Percentiles rank a stretch among this genome's conserved stretches.
Conservation (phyloP, 2,113 vertebrate genomes). For the Pipa parva region DNA sequence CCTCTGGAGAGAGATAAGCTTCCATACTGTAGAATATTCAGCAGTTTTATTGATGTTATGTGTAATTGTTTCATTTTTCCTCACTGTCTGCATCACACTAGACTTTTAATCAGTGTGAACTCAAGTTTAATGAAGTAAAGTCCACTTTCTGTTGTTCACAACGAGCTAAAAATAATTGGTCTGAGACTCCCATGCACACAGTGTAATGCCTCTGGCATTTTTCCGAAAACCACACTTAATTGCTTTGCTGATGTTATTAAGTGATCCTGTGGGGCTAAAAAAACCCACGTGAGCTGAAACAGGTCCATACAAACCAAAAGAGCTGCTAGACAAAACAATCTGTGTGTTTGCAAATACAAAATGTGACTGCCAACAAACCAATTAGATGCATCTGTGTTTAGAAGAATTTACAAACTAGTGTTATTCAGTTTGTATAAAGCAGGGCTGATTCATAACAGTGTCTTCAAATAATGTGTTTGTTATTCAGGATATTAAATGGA, state of each 20-base stretch:
- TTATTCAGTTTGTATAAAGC: too few species aligned
- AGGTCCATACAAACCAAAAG: slow-evolving; percentile 57
- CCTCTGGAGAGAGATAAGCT: slow-evolving; percentile 68
- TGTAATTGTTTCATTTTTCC: slow-evolving; percentile 79
- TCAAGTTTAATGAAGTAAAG: slow-evolving; percentile 76
- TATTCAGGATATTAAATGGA: too few species aligned
- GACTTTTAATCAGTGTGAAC: slow-evolving; percentile 77
- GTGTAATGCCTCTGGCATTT: slow-evolving; percentile 69
- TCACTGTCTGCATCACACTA: slow-evolving; percentile 63
- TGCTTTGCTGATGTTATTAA: slow-evolving; percentile 81
- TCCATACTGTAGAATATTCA: slow-evolving; percentile 64
- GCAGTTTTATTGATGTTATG: slow-evolving; percentile 74
- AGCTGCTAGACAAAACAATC: slow-evolving; percentile 30
- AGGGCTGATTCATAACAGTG: too few species aligned
- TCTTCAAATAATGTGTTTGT: too few species aligned
- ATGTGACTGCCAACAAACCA: too few species aligned
- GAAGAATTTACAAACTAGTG: too few species aligned
- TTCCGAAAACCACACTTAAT: slow-evolving; percentile 75
- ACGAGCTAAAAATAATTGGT: slow-evolving; percentile 77
- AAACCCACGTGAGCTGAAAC: slow-evolving; percentile 60
- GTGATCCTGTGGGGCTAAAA: slow-evolving; percentile 64
- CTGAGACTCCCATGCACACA: slow-evolving; percentile 75
- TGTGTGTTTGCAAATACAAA: too few species aligned
- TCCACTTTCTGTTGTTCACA: slow-evolving; percentile 70
- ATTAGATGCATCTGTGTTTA: too few species aligned